A percentile compares a stretch with the other conserved stretches of the same genome.
phyloP scores from a whole-genome alignment of 2,888 invertebrate species.

The Tanytarsus gracilentus region DNA sequence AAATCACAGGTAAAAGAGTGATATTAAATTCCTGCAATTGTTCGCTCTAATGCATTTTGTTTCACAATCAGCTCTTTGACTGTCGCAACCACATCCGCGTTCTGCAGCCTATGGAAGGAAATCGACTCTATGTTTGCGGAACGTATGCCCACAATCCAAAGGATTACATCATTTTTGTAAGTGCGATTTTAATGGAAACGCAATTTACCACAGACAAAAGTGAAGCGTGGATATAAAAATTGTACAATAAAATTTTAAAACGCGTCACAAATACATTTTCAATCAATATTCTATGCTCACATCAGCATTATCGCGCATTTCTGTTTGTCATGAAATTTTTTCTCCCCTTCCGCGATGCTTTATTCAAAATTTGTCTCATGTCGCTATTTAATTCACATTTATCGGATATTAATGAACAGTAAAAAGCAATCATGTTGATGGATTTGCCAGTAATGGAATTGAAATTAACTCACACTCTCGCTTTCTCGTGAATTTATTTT shows the following conservation, averaged over 20 bases:
- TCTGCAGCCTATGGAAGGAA: constrained; percentile 76
- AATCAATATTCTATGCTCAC: background rate
- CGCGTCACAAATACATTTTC: constrained; percentile 5
- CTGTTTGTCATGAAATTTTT: background rate
- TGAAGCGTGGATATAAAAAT: background rate
- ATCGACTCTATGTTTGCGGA: constrained; percentile 73
- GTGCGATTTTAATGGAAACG: constrained; percentile 40
- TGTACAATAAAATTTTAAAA: background rate
- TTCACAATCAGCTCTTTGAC: constrained; percentile 63
- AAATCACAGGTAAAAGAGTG: constrained; percentile 76
- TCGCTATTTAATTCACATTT: background rate
- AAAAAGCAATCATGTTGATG: constrained; percentile 17
- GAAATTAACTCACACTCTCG: constrained; percentile 5
- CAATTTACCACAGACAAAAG: background rate
- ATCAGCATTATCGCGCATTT: constrained; percentile 2
- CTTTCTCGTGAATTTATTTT: background rate
- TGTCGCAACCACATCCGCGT: constrained; percentile 82
- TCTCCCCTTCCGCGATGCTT: background rate
- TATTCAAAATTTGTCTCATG: background rate
- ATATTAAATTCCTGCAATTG: background rate
- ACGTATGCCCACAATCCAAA: constrained; percentile 83
- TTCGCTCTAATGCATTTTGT: background rate
- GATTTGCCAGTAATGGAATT: constrained; percentile 4
- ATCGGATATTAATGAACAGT: background rate
- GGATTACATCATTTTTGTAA: constrained; percentile 81